Conservation (phyloP, 2,888 invertebrate species). For the Lasioglossum zephyrum region DNA sequence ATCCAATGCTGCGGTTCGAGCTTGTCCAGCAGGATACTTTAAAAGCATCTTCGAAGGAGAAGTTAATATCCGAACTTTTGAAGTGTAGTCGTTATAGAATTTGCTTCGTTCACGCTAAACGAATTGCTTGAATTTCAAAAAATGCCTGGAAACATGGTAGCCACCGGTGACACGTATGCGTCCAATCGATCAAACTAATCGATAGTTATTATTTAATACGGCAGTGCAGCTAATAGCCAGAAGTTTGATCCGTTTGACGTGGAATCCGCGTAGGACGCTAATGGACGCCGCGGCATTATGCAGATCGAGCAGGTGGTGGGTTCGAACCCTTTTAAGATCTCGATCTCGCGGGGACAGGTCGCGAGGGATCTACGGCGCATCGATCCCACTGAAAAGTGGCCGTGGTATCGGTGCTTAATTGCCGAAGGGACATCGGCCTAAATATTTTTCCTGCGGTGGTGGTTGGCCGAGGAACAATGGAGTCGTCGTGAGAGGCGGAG, state of each 20-base stretch:
- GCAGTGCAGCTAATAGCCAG: slow-evolving; percentile 58
- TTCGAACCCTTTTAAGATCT: slow-evolving; percentile 73
- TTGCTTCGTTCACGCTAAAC: background rate
- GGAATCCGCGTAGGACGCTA: slow-evolving; percentile 57
- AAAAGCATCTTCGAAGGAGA: background rate
- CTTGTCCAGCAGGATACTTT: background rate
- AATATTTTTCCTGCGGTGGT: slow-evolving; percentile 32
- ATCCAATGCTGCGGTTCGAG: background rate
- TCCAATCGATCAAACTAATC: slow-evolving; percentile 48
- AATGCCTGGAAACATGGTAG: background rate
- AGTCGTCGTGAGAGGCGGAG: background rate
- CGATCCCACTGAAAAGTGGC: slow-evolving; percentile 44
- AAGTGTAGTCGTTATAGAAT: background rate
- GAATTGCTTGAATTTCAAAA: background rate
- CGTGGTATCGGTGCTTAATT: slow-evolving; percentile 60
- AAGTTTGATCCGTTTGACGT: slow-evolving; percentile 31
- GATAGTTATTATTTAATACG: slow-evolving; percentile 68
- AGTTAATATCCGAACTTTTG: background rate
- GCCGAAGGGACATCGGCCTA: slow-evolving; percentile 33
- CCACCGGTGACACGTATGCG: background rate
- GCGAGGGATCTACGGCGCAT: slow-evolving; percentile 39
- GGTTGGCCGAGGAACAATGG: slow-evolving; percentile 19
- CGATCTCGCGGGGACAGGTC: slow-evolving; percentile 55
- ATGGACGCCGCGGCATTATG: slow-evolving; percentile 73
- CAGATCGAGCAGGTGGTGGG: slow-evolving; percentile 72